A percentile compares a stretch with the other conserved stretches of the same genome.
These are phyloP conservation scores for Fopius arisanus DNA, from an alignment of 1,140 invertebrate genomes.

Conservation along the genomic window DNA sequence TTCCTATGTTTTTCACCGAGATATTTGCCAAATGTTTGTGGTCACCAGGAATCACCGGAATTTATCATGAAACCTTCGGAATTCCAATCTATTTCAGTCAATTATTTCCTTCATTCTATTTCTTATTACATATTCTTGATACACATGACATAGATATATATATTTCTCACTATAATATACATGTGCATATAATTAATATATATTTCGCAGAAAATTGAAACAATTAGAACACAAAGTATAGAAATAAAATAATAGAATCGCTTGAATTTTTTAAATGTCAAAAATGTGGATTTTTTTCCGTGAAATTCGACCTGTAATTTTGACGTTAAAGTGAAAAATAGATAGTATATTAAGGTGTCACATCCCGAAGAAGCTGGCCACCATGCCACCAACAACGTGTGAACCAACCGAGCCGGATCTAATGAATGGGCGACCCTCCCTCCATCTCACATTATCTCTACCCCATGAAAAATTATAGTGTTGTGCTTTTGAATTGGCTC, in stretches of 20 bases:
- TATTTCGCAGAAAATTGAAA: too few relatives aligned
- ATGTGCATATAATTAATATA: too few relatives aligned
- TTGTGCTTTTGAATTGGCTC: constrained; percentile 28
- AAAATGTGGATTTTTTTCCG: neutral
- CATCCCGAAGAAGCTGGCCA: constrained; percentile 15
- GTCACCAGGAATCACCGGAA: constrained; percentile 24
- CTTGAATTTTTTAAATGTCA: neutral
- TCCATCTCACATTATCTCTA: constrained; percentile 29
- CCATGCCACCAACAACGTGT: constrained; percentile 39
- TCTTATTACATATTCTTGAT: too few relatives aligned
- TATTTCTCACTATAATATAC: too few relatives aligned
- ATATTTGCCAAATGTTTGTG: constrained; percentile 61
- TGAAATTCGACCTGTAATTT: too few relatives aligned
- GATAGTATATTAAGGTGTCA: constrained; percentile 40
- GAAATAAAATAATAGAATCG: too few relatives aligned
- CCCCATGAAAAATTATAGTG: constrained; percentile 43
- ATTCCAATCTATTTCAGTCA: too few relatives aligned
- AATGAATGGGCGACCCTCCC: constrained; percentile 40
- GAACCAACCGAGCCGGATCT: constrained; percentile 41
- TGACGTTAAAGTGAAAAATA: too few relatives aligned
- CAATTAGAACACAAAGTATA: too few relatives aligned
- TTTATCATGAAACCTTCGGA: too few relatives aligned
- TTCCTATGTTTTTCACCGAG: constrained; percentile 43
- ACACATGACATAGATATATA: too few relatives aligned
- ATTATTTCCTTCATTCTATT: too few relatives aligned